Base-by-base conservation (phyloP, 2,797 vertebrate species). In the Eospalax fontanierii region DNA sequence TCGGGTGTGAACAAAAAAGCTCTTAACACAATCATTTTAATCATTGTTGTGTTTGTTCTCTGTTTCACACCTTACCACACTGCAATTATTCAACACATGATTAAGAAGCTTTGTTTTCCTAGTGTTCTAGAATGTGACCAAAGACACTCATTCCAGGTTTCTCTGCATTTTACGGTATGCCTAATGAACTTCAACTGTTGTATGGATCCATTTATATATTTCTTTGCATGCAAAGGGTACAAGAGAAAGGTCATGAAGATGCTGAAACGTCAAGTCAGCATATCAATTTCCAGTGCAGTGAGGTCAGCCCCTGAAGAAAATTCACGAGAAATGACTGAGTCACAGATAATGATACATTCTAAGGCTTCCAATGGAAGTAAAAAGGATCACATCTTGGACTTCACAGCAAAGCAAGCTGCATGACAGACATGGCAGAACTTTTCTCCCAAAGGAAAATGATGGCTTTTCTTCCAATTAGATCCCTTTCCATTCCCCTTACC, bases 181-280 rank as follows among this genome's bases (percentile, higher is more conserved):
- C 98, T 99, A 92, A 99, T 99, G 99, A 99, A 99, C 97, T 98
- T 99, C 95, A 99, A 99, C 97, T 98, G 99, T 97, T 99, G 99
- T 93, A 97, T 99, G 97, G 99, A 99, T 97, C 99, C 99, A 2
- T 99, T 99, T 61, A 99, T 99, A 96, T 99, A 99, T 97, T 99
- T 99, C 98, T 99, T 99, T 80, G 99, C 99, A 76, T 99, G 99
- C 91, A 99, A 99, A 98, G 99, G 99, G 96, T 99, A 99, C 98
- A 99, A 99, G 98, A 99, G 98, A 97, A 99, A 99, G 96, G 98
- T 99, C 15, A 96, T 99, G 98, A 99, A 98, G 98, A 98, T 99
- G 96, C 92, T 99, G 83, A 99, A 95, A 97, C 98, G 98, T 21
- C 99, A 99, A 96, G 99, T 98, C 88, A 99, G 99, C 4, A 95